Evolutionary conservation across 2,113 vertebrate species (phyloP), one percentile per base, ranked within the genome.

Genomic region (Menidia beryllina): DNA sequence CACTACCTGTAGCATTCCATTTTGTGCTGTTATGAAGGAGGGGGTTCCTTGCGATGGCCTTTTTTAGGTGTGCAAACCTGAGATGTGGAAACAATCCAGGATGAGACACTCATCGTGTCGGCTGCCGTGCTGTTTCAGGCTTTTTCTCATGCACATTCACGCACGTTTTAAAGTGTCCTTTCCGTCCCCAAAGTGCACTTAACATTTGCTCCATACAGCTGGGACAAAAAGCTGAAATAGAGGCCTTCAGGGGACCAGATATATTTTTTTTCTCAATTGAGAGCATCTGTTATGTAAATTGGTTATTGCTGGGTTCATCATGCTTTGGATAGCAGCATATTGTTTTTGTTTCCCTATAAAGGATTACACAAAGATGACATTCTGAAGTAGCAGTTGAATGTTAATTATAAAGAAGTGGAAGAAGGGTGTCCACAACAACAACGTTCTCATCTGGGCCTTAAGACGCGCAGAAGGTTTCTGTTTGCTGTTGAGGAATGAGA

Each of bases 131-230:
- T n/a, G 15, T 53, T n/a, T 50, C 51, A 30, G 34, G 38, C 0
- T 58, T 61, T 45, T 73, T 56, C 50, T 66, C 21, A 38, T 65
- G 27, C 69, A 72, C 51, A 20, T 62, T 75, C 52, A 47, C 53
- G 17, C 34, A 27, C 19, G 26, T 69, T 72, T 71, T 27, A 72
- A 86, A 89, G 86, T 90, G 89, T 82, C 78, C 72, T 85, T 88
- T 84, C 20, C 11, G 54, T 76, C 45, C 75, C 62, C 48, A 58
- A 89, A 91, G 91, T 91, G 88, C 75, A 84, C 79, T 92, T 91
- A 89, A 34, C 8, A 23, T 79, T 72, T 83, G 23, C 74, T 75
- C 53, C 67, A 72, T 69, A 69, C 38, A 75, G 20, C 63, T 52
- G 41, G 59, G 77, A 86, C 69, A 79, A 83, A 86, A 81, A 63